Evolutionary conservation across 2,888 invertebrate species (phyloP).

Genomic region (Hypselothyrea guttata): DNA sequence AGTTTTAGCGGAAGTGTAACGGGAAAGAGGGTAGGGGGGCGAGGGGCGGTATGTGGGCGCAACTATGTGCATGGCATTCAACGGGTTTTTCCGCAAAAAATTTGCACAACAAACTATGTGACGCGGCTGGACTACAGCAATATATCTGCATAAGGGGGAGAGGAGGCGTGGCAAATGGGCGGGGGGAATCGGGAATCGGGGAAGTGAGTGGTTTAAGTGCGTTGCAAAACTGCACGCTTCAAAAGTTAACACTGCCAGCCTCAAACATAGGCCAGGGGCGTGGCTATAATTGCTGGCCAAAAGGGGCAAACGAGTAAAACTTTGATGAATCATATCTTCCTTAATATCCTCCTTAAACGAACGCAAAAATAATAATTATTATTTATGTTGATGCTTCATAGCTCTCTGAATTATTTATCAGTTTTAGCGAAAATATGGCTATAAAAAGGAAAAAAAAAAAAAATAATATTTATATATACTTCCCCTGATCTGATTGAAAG

Average conservation of each 20-base stretch:
- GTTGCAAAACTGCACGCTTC: constrained; percentile 49
- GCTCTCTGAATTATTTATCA: too few species aligned
- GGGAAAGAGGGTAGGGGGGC: background rate
- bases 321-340: too few species aligned
- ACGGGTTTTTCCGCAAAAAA: constrained; percentile 41
- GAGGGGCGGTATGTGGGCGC: background rate
- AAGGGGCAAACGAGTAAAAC: too few species aligned
- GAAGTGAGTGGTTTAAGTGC: constrained; percentile 28
- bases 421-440: too few species aligned
- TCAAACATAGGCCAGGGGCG: constrained; percentile 5
- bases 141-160: constrained; percentile 2
- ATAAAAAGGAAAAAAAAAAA: too few species aligned
- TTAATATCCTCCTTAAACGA: too few species aligned
- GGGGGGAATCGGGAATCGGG: background rate
- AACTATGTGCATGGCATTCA: constrained; percentile 39
- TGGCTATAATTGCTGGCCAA: too few species aligned
- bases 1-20: background rate
- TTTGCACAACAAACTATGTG: constrained; percentile 56
- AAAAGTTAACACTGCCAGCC: constrained; percentile 37
- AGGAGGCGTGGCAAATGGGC: background rate
- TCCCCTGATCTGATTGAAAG: too few species aligned
- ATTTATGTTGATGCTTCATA: too few species aligned
- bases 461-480: too few species aligned
- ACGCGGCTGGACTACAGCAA: constrained; percentile 31
- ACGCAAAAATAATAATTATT: too few species aligned